Conservation (phyloP, 64 coral and sea anemone species). For the Montipora cactus region DNA sequence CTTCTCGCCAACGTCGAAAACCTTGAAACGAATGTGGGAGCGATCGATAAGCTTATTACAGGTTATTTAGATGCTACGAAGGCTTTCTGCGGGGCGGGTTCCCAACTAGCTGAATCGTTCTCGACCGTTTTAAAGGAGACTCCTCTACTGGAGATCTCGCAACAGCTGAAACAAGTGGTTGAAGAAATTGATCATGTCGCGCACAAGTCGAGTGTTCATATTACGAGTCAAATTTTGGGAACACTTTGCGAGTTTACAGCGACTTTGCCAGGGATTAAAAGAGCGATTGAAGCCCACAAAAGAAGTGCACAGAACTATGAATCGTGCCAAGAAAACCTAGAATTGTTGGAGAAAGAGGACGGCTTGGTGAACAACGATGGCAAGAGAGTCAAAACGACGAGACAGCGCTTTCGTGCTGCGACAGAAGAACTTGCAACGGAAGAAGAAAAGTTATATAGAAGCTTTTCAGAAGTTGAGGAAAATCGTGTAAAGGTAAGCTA, state of each 20-base stretch:
- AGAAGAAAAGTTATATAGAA: slow-evolving; percentile 87
- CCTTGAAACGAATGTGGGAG: slow-evolving; percentile 80
- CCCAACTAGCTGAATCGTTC: slow-evolving; percentile 91
- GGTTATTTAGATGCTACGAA: slow-evolving; percentile 96
- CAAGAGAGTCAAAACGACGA: slow-evolving; percentile 83
- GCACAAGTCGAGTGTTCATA: slow-evolving; percentile 92
- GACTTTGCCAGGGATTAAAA: slow-evolving; percentile 92
- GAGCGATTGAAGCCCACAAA: slow-evolving; percentile 96
- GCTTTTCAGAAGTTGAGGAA: slow-evolving; percentile 94
- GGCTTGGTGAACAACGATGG: slow-evolving; percentile 64
- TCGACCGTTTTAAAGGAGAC: slow-evolving; percentile 95
- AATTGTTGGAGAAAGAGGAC: slow-evolving; percentile 93
- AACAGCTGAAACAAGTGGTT: slow-evolving; percentile 96
- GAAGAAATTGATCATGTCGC: slow-evolving; percentile 96
- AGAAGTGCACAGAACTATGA: slow-evolving; percentile 92
- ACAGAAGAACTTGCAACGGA: slow-evolving; percentile 85
- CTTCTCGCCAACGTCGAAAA: slow-evolving; percentile 87
- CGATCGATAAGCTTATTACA: slow-evolving; percentile 88
- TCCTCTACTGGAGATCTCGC: slow-evolving; percentile 91
- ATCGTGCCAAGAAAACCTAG: slow-evolving; percentile 90
- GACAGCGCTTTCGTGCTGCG: slow-evolving; percentile 88
- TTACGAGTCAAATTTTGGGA: slow-evolving; percentile 87
- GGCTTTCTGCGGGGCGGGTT: slow-evolving; percentile 90
- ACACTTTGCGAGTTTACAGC: slow-evolving; percentile 95
- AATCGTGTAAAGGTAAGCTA: slow-evolving; percentile 91